Percentiles rank a stretch among this genome's conserved stretches.
These are phyloP conservation scores for Streblospio benedicti DNA, from an alignment of 1,140 invertebrate species.

Conservation along the genomic window DNA sequence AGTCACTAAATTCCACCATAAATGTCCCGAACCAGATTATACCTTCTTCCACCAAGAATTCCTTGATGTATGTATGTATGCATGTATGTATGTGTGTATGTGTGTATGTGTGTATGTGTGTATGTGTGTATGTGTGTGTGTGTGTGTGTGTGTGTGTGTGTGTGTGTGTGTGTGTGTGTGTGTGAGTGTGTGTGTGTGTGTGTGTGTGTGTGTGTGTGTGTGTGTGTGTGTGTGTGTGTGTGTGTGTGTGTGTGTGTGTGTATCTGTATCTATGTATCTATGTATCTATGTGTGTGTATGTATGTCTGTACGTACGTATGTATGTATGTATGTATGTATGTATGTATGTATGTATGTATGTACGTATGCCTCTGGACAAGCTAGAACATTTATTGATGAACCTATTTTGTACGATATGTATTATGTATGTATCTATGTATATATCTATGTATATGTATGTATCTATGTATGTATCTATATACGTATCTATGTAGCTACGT, in stretches of 20 bases:
- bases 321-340: slow-evolving; percentile 9
- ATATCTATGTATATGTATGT: slow-evolving; percentile 3
- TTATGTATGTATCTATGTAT: neutral
- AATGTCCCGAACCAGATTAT: no score
- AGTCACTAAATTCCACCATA: no score
- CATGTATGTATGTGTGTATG: slow-evolving; percentile 1
- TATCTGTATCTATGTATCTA: no score
- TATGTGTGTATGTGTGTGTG: slow-evolving; percentile 1
- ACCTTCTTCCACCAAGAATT: no score
- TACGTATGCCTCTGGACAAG: no score
- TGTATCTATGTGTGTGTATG: no score
- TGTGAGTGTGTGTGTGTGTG: neutral
- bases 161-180: neutral
- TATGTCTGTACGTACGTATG: slow-evolving; percentile 3
- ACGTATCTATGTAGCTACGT: no score
- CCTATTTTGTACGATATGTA: neutral
- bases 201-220: neutral
- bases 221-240: neutral
- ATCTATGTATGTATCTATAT: no score
- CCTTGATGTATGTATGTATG: slow-evolving; percentile 7
- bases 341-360: slow-evolving; percentile 9
- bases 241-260: slow-evolving; percentile 1
- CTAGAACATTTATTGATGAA: no score
- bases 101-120: slow-evolving; percentile 4
- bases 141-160: neutral